Evolutionary conservation across 2,113 vertebrate genomes (phyloP), one percentile per base, ranked within the genome.

Genomic region (Leptobrachium ailaonicum): DNA sequence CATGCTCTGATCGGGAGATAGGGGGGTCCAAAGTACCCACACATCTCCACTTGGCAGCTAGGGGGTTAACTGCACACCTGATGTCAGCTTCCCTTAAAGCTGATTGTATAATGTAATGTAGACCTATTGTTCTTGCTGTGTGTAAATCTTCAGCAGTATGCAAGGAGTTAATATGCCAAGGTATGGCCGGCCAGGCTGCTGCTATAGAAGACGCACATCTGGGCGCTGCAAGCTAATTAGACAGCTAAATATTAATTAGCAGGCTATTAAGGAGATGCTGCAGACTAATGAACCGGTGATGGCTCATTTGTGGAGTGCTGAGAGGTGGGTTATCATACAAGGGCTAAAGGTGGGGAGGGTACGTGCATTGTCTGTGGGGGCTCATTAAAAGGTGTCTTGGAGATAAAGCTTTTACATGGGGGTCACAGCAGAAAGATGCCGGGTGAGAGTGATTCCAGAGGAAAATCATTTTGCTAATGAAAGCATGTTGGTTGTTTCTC

Each of bases 241-340:
- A 79, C 77, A 73, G 77, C 77, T 79, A 79, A 79, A 79, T 79
- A 79, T 79, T 79, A 79, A 79, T 79, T 79, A 79, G 77, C 70
- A 79, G 41, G 77, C 77, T 79, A 79, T 79, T 79, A 79, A 79
- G 77, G 60, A 79, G 77, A 79, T 13, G 62, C 77, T 66, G 70
- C 77, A 73, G 73, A 60, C 77, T 79, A 79, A 79, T 79, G 77
- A 79, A 79, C 77, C 64, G 66, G 77, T 73, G 77, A 72, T 66
- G 77, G 77, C 60, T 79, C 77, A 79, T 79, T 79, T 79, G 77
- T 70, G 1, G 70, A 79, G 60, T 64, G 40, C 77, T 73, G 77
- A 73, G 66, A 73, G 62, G 70, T 63, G 69, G 70, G 60, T 66
- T 73, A 79, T 79, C 70, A 66, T 54, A 63, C 45, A 41, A n/a